Evolutionary conservation across 2,888 invertebrate species (phyloP).

Genomic region (Hyles lineata): DNA sequence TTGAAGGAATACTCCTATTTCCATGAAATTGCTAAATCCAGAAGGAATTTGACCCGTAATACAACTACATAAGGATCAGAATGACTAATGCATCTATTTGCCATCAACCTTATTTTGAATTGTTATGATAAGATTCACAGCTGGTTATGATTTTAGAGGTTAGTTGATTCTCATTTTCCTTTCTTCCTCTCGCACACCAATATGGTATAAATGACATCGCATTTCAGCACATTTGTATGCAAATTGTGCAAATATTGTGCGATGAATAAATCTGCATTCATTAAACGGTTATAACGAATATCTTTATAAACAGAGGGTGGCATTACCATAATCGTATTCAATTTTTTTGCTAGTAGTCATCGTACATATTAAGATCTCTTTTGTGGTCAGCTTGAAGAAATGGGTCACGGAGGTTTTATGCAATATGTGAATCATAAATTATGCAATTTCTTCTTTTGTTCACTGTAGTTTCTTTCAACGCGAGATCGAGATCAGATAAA

Average conservation of each 20-base stretch:
- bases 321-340: slow-evolving; percentile 2
- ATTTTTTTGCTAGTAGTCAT: background rate
- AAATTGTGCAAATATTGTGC: slow-evolving; percentile 37
- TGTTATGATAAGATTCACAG: background rate
- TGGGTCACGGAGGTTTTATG: slow-evolving; percentile 4
- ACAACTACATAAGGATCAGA: background rate
- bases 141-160: background rate
- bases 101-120: too few species aligned
- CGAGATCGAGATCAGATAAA: too few species aligned
- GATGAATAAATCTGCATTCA: slow-evolving; percentile 34
- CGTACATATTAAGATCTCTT: slow-evolving; percentile 5
- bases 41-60: background rate
- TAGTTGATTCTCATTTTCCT: slow-evolving; percentile 1
- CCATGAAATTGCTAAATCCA: background rate
- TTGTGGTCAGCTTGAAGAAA: slow-evolving; percentile 3
- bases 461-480: background rate
- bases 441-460: background rate
- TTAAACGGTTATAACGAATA: slow-evolving; percentile 20
- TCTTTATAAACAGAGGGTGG: slow-evolving; percentile 3
- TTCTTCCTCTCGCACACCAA: background rate
- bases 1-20: background rate
- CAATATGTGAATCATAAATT: slow-evolving; percentile 6
- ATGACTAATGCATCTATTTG: background rate
- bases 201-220: background rate
- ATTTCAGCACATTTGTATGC: slow-evolving; percentile 34